A percentile compares a stretch with the other conserved stretches of the same genome.
These are phyloP conservation scores for Xestia ashworthii DNA, from an alignment of 2,888 invertebrate genomes.

Conservation along the genomic window DNA sequence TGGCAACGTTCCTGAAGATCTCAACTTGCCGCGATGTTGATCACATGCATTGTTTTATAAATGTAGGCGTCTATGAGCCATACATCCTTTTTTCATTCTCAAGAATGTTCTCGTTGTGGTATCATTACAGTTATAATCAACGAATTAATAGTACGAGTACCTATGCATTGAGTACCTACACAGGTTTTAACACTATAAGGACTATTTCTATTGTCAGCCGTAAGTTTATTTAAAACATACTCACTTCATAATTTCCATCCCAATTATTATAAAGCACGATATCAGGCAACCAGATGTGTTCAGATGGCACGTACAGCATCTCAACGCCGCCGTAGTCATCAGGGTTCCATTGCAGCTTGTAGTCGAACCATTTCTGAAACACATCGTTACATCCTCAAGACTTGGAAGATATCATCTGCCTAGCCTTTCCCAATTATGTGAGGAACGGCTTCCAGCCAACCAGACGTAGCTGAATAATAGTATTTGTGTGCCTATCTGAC, in stretches of 20 bases:
- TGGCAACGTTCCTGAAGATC: too few relatives aligned
- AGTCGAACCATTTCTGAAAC: conserved; percentile 97
- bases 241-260: conserved; percentile 97
- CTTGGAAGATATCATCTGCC: neutral
- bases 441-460: neutral
- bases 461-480: neutral
- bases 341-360: conserved; percentile 97
- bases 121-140: neutral
- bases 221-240: conserved; percentile 17
- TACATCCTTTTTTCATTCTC: neutral
- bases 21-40: neutral
- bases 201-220: neutral
- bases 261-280: conserved; percentile 98
- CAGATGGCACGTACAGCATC: conserved; percentile 98
- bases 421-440: neutral
- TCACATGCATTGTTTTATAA: neutral
- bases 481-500: neutral
- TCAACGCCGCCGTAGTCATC: conserved; percentile 97
- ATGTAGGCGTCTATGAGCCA: neutral
- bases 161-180: neutral
- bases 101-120: neutral
- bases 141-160: neutral
- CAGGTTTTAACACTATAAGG: neutral
- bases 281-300: conserved; percentile 99
- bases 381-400: neutral